A percentile compares a stretch with the other conserved stretches of the same genome.
Evolutionary conservation across 1,140 invertebrate species (phyloP).

Genomic region (Bombus superbus): DNA sequence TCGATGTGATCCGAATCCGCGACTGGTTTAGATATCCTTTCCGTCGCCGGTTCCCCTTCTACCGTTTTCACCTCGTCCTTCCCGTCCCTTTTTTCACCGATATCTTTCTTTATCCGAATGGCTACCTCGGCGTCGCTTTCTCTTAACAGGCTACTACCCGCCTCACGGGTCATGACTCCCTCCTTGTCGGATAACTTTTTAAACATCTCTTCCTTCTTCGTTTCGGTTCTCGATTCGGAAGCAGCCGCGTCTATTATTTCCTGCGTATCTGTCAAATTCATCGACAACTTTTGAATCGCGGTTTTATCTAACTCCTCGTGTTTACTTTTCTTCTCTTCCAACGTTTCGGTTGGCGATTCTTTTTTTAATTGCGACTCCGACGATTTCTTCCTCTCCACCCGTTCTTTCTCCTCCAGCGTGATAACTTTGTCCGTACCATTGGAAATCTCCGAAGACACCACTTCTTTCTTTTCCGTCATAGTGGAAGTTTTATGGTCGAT

Average conservation of each 20-base stretch:
- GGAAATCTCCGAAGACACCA: conserved; percentile 73
- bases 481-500: conserved; percentile 72
- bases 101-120: conserved; percentile 71
- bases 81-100: background rate
- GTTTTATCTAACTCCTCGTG: conserved; percentile 69
- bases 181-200: conserved; percentile 70
- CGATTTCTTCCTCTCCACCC: conserved; percentile 70
- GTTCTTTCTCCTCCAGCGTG: conserved; percentile 74
- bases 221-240: conserved; percentile 58
- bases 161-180: conserved; percentile 66
- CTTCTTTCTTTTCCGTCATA: conserved; percentile 73
- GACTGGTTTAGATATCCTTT: background rate
- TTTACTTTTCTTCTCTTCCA: conserved; percentile 69
- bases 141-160: conserved; percentile 61
- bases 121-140: conserved; percentile 71
- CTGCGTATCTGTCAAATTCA: conserved; percentile 69
- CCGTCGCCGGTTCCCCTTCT: conserved; percentile 23
- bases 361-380: conserved; percentile 70
- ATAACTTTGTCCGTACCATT: conserved; percentile 72
- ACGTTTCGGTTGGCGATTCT: conserved; percentile 70
- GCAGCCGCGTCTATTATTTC: conserved; percentile 73
- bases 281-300: conserved; percentile 65
- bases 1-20: conserved; percentile 57
- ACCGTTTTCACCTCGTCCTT: conserved; percentile 57
- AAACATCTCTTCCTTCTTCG: conserved; percentile 63